Percentiles rank a stretch among this genome's conserved stretches.
Evolutionary conservation across 2,797 vertebrate species (phyloP).

Genomic region (Etheostoma perlongum): DNA sequence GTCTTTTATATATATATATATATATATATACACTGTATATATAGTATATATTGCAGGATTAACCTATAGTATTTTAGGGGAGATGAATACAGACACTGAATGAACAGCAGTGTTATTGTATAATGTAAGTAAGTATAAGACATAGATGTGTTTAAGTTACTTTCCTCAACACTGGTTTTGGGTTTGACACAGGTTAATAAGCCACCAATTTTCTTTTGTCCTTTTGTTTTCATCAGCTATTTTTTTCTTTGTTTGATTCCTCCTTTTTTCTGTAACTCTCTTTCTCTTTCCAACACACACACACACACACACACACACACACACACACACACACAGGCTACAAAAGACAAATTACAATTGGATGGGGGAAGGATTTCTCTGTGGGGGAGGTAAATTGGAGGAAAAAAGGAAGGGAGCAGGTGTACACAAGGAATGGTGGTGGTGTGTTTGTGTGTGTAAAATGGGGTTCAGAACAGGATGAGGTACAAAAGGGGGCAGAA

Average conservation of each 20-base stretch:
- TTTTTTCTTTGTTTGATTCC: slow-evolving; percentile 8
- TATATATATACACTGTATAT: no score
- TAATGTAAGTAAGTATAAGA: no score
- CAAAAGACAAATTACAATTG: slow-evolving; percentile 39
- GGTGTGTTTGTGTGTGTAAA: slow-evolving; percentile 6
- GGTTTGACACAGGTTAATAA: not conserved
- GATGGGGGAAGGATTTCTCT: slow-evolving; percentile 44
- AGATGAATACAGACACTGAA: not conserved
- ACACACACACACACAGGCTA: slow-evolving; percentile 24
- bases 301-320: slow-evolving; percentile 24
- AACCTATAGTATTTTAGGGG: not conserved
- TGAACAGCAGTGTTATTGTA: not conserved
- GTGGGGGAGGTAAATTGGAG: slow-evolving; percentile 35
- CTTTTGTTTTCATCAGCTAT: not conserved
- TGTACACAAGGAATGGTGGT: slow-evolving; percentile 38
- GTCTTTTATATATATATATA: no score
- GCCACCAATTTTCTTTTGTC: not conserved
- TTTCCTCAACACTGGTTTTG: not conserved
- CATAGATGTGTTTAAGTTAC: not conserved
- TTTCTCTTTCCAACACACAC: not conserved
- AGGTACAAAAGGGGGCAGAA: slow-evolving; percentile 50
- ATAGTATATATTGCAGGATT: not conserved
- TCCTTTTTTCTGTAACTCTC: not conserved
- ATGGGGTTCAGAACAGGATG: slow-evolving; percentile 23
- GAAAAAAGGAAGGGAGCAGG: slow-evolving; percentile 55